These are phyloP conservation scores for Propsilocerus akamusi DNA, from an alignment of 1,140 invertebrate genomes.

Conservation along the genomic window DNA sequence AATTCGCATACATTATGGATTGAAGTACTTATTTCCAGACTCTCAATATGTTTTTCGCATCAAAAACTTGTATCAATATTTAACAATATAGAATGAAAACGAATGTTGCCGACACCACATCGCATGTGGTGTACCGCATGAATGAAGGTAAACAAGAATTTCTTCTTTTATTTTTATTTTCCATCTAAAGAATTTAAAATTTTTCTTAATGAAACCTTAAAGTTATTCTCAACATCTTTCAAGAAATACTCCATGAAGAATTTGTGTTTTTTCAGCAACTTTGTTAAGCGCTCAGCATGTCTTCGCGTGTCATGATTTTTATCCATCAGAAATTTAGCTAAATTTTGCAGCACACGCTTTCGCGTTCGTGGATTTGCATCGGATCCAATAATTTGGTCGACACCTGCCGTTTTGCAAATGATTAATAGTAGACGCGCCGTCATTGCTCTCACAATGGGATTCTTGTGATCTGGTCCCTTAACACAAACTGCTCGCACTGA, in stretches of 20 bases:
- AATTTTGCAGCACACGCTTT: not conserved
- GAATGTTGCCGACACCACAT: too few species aligned
- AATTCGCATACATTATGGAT: too few species aligned
- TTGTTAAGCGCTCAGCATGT: not conserved
- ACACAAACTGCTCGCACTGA: conserved; percentile 17
- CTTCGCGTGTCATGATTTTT: not conserved
- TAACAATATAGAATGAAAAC: too few species aligned
- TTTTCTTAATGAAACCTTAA: not conserved
- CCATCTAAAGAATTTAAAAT: too few species aligned
- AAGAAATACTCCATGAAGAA: not conserved
- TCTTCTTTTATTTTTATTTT: too few species aligned
- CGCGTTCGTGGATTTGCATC: not conserved
- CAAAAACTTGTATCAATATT: too few species aligned
- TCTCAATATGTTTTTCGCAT: too few species aligned
- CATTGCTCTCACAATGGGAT: not conserved
- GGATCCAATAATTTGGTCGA: not conserved
- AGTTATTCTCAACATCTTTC: not conserved
- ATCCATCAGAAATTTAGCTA: not conserved
- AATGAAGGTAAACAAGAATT: too few species aligned
- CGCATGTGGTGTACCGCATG: too few species aligned
- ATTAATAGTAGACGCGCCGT: not conserved
- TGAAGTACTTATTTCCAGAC: too few species aligned
- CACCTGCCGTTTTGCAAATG: not conserved
- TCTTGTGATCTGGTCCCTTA: conserved; percentile 14
- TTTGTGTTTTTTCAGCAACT: not conserved